Conservation (phyloP, 2,888 invertebrate species). For the Matsumyia berberina region DNA sequence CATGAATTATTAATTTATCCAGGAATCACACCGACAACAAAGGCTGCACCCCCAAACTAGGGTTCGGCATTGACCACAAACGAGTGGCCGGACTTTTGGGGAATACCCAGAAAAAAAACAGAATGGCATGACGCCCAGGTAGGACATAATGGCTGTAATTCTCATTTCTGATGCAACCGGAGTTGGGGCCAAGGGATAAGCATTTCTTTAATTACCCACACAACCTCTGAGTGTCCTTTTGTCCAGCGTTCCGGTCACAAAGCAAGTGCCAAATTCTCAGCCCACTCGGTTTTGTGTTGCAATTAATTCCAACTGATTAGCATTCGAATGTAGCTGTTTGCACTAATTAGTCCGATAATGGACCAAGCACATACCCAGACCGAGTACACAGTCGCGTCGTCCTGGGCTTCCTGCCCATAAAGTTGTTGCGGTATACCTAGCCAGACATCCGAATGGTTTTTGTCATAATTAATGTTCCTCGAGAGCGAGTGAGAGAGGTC, state of each 20-base stretch:
- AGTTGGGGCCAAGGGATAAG: background rate
- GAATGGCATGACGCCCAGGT: constrained; percentile 13
- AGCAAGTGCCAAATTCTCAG: background rate
- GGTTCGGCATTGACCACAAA: constrained; percentile 11
- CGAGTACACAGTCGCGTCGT: background rate
- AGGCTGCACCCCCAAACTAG: constrained; percentile 23
- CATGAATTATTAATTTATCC: constrained; percentile 47
- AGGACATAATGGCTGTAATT: constrained; percentile 6
- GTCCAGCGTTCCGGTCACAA: background rate
- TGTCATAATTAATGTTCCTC: constrained; percentile 52
- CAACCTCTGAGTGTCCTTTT: constrained; percentile 27
- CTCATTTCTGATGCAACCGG: background rate
- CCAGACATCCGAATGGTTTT: constrained; percentile 48
- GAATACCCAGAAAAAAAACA: constrained; percentile 13
- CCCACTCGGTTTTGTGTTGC: constrained; percentile 12
- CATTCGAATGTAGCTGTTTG: constrained; percentile 44
- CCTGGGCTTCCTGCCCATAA: constrained; percentile 23
- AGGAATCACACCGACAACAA: constrained; percentile 32
- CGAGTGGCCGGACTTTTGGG: background rate
- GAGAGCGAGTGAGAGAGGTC: background rate
- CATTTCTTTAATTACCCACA: constrained; percentile 19
- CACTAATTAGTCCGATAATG: constrained; percentile 56
- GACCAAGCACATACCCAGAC: background rate
- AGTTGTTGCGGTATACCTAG: constrained; percentile 23
- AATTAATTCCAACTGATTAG: constrained; percentile 55